Evolutionary conservation across 2,113 vertebrate species (phyloP), one percentile per base, ranked within the genome.

Genomic region (Pontoporia blainvillei): DNA sequence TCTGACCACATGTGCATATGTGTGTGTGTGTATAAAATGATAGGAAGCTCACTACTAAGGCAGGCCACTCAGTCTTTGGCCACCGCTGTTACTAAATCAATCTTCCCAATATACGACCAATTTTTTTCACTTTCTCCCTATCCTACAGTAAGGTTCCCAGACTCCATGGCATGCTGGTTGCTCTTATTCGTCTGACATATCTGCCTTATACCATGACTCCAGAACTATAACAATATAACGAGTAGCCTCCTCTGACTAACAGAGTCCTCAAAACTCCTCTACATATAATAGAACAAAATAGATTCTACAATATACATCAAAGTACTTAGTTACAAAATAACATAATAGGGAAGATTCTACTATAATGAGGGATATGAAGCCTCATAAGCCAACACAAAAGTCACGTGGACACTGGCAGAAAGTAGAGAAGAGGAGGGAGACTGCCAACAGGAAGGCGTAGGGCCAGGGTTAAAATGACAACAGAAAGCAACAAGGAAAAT

Each of bases 241-340:
- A 66, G 23, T 0, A 25, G 39, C 17, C 14, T 34, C 64, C 36
- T 91, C 54, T 72, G n/a, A 27, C 18, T 86, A 79, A 59, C 6
- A 34, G 2, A 21, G 10, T 21, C 36, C 29, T 23, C 49, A 75
- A 91, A 44, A 29, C 41, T 64, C 36, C n/a, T 64, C 39, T 72
- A 21, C 14, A 27, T n/a, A 18, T 12, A 79, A 75, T 1, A 82
- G 66, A 83, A 89, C 44, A 29, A 64, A 85, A 64, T 1, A 46
- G 67, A 61, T 29, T 52, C 46, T 66, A 69, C 11, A 27, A 34
- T 46, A 46, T 36, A 54, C 75, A 79, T 79, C 34, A 79, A n/a
- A 49, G 15, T 71, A 54, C 27, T 64, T 92, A 49, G 81, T 64
- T 66, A 92, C 10, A 76, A 95, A 84, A 52, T 62, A 92, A 67